Evolutionary conservation across 2,888 invertebrate genomes (phyloP).

Genomic region (Cordilura impudica): DNA sequence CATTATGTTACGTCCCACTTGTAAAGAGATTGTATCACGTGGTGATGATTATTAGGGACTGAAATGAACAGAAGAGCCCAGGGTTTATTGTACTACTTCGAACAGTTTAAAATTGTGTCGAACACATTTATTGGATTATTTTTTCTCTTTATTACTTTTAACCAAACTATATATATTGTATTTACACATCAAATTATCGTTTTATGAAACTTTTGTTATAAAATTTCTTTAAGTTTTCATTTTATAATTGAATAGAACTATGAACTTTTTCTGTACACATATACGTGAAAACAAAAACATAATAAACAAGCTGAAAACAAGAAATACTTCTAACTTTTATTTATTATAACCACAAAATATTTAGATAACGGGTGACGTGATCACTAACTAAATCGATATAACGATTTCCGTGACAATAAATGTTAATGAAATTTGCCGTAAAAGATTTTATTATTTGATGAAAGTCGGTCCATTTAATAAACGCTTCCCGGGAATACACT

Average conservation of each 20-base stretch:
- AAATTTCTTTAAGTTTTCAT: constrained; percentile 15
- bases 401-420: too few species aligned
- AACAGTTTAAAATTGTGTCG: not conserved
- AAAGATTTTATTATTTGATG: too few species aligned
- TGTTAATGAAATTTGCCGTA: too few species aligned
- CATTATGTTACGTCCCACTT: constrained; percentile 96
- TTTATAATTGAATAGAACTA: constrained; percentile 18
- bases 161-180: constrained; percentile 23
- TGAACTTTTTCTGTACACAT: not conserved
- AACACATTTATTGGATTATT: not conserved
- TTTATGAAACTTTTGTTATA: constrained; percentile 31
- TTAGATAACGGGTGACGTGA: too few species aligned
- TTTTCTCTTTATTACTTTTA: constrained; percentile 23
- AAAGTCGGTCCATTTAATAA: too few species aligned
- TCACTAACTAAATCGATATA: too few species aligned
- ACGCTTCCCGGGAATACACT: too few species aligned
- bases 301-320: not conserved
- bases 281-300: not conserved
- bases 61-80: not conserved
- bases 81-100: constrained; percentile 22
- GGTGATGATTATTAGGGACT: constrained; percentile 89
- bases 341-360: too few species aligned
- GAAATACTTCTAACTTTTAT: not conserved
- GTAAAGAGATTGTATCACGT: constrained; percentile 98
- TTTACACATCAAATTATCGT: not conserved